Evolutionary conservation across 2,888 invertebrate species (phyloP).

Genomic region (Sepiola atlantica): DNA sequence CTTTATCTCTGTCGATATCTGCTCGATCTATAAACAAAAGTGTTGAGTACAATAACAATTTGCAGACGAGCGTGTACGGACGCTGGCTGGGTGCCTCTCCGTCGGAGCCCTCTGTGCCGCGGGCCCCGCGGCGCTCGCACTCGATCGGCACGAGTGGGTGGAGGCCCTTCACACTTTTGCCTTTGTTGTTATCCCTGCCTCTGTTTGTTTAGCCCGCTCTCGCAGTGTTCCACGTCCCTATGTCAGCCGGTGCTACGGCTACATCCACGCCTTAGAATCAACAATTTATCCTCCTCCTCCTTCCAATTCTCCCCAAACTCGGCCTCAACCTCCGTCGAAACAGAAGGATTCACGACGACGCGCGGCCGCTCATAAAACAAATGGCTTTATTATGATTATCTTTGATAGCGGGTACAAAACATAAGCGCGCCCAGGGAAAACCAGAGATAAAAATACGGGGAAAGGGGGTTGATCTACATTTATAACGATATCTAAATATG

Average conservation of each 20-base stretch:
- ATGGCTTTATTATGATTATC: neutral
- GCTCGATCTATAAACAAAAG: neutral
- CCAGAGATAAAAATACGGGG: neutral
- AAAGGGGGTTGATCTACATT: neutral
- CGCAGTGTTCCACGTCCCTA: neutral
- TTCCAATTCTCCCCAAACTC: too few relatives aligned
- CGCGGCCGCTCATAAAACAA: neutral
- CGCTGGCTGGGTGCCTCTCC: neutral
- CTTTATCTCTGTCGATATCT: neutral
- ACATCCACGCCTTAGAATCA: slow-evolving; percentile 22
- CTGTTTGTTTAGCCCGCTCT: neutral
- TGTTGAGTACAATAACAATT: neutral
- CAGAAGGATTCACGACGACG: neutral
- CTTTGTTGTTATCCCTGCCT: neutral
- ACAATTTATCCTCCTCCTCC: neutral
- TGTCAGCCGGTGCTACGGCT: neutral
- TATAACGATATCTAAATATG: neutral
- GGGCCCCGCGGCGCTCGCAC: neutral
- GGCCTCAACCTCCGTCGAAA: neutral
- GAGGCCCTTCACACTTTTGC: neutral
- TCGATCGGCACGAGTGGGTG: slow-evolving; percentile 6
- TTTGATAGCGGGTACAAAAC: neutral
- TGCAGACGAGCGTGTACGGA: neutral
- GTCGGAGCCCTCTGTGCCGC: neutral
- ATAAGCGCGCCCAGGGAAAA: neutral